A percentile compares a stretch with the other conserved stretches of the same genome.
Evolutionary conservation across 2,888 invertebrate species (phyloP).

Genomic region (Pseudanteris insignis): DNA sequence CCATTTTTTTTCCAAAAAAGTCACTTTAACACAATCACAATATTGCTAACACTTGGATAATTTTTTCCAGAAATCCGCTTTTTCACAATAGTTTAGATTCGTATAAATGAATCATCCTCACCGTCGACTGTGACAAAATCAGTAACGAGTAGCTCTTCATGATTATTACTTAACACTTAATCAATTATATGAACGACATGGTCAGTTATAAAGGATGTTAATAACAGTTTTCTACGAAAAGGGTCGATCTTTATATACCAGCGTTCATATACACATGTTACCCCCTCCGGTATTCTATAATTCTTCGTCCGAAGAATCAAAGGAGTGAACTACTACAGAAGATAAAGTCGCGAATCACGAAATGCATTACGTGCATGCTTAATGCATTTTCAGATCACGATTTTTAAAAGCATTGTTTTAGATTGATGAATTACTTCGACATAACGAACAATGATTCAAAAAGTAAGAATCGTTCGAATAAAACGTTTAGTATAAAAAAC

Average conservation of each 20-base stretch:
- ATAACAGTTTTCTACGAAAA: constrained; percentile 18
- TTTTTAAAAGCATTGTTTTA: constrained; percentile 31
- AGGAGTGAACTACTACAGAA: constrained; percentile 6
- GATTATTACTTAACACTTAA: no score
- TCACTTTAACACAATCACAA: no score
- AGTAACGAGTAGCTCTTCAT: constrained; percentile 8
- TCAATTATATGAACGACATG: no score
- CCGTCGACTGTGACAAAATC: constrained; percentile 10
- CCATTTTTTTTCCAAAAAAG: no score
- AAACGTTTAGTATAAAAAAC: no score
- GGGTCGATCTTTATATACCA: constrained; percentile 37
- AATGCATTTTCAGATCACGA: constrained; percentile 36
- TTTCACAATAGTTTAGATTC: no score
- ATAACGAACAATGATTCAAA: constrained; percentile 6
- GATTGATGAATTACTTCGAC: constrained; percentile 27
- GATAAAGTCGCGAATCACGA: constrained; percentile 19
- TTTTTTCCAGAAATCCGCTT: no score
- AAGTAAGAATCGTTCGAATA: no score
- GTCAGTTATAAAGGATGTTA: no score
- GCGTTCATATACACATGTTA: constrained; percentile 14
- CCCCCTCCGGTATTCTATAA: constrained; percentile 29
- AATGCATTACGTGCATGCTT: constrained; percentile 14
- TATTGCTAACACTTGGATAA: no score
- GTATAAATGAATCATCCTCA: constrained; percentile 8
- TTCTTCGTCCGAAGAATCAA: constrained; percentile 12